Conservation (phyloP, 2,888 invertebrate species). For the Linyphia triangularis region DNA sequence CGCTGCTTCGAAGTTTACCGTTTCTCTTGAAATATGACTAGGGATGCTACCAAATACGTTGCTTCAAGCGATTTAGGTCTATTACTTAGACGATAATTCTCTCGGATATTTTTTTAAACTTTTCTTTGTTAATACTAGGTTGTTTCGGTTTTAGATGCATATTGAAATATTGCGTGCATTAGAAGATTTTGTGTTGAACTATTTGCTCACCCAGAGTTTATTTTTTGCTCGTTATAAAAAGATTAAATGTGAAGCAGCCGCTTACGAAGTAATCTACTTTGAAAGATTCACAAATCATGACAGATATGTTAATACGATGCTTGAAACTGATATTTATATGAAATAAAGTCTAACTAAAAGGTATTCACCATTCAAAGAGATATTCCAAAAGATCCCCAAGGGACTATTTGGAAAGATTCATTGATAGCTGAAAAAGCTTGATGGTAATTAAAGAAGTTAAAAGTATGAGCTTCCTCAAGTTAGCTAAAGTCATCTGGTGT, state of each 20-base stretch:
- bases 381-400: no score
- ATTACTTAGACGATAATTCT: conserved; percentile 56
- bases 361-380: no score
- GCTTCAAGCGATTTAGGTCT: conserved; percentile 46
- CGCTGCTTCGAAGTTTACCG: conserved; percentile 42
- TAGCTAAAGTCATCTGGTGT: no score
- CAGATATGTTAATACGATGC: conserved; percentile 15
- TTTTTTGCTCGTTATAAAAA: conserved; percentile 27
- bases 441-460: no score
- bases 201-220: conserved; percentile 13
- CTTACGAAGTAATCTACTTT: neutral
- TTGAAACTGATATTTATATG: neutral
- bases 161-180: conserved; percentile 53
- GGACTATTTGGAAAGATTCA: no score
- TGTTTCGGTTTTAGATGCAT: conserved; percentile 36
- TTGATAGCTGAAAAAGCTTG: no score
- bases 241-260: conserved; percentile 13
- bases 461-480: no score
- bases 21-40: conserved; percentile 44
- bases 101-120: neutral
- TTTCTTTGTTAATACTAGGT: conserved; percentile 24
- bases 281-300: conserved; percentile 4
- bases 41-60: conserved; percentile 22
- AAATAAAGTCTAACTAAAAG: no score
- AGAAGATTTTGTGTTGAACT: conserved; percentile 20